Percentiles rank a stretch among this genome's conserved stretches.
phyloP scores from a whole-genome alignment of 2,797 vertebrate species.

The Falco peregrinus region DNA sequence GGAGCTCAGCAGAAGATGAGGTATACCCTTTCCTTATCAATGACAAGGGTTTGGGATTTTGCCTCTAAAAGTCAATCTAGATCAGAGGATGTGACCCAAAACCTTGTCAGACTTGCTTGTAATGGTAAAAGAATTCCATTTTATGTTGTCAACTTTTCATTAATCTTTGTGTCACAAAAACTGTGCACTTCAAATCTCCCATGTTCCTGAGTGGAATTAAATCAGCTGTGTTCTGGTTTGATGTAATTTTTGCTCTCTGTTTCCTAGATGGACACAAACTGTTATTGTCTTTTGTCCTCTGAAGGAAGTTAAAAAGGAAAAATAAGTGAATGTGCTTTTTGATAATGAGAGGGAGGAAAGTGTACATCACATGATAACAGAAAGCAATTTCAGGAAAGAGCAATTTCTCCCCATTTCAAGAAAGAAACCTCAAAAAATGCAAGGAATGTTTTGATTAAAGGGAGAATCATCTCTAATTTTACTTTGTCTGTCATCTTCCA shows the following conservation, averaged over 20 bases:
- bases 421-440: background rate
- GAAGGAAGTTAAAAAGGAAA: background rate
- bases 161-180: slow-evolving; percentile 42
- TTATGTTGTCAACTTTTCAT: slow-evolving; percentile 9
- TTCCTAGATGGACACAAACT: background rate
- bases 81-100: slow-evolving; percentile 23
- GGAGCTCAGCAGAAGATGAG: background rate
- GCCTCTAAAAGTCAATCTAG: background rate
- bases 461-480: background rate
- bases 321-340: background rate
- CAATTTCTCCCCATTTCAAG: background rate
- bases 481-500: background rate
- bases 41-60: slow-evolving; percentile 14
- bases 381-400: background rate
- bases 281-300: slow-evolving; percentile 2
- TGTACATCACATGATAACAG: background rate
- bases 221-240: background rate
- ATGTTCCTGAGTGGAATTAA: slow-evolving; percentile 30
- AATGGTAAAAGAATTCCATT: slow-evolving; percentile 38
- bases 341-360: background rate
- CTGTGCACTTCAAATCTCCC: slow-evolving; percentile 43
- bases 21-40: background rate
- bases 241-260: slow-evolving; percentile 9
- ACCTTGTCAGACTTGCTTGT: slow-evolving; percentile 33
- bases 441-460: background rate